Conservation (phyloP, 2,113 vertebrate genomes). For the Hemiprocne comata region DNA sequence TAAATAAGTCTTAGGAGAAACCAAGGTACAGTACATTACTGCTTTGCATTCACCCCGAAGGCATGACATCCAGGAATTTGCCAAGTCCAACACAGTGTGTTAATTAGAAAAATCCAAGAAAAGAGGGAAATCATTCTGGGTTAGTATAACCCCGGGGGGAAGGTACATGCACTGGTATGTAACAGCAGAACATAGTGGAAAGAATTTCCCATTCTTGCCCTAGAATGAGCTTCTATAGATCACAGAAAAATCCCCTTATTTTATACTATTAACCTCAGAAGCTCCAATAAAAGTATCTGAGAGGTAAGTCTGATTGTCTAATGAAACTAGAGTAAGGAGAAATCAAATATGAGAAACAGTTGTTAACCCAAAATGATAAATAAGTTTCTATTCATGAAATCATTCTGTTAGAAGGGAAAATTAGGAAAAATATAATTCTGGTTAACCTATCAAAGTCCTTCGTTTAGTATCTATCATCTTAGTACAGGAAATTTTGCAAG, state of each 20-base stretch:
- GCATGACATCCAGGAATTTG: not conserved
- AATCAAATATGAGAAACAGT: not conserved
- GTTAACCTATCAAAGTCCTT: not conserved
- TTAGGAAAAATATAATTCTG: not conserved
- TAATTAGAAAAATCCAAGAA: not conserved
- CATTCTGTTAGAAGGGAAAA: not conserved
- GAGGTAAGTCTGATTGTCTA: not conserved
- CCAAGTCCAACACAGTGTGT: not conserved
- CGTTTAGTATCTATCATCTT: slow-evolving; percentile 24
- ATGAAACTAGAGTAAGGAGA: not conserved
- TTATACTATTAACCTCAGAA: not conserved
- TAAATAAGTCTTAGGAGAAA: not conserved
- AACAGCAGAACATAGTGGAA: not conserved
- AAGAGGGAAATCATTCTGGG: not conserved
- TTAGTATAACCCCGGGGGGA: not conserved
- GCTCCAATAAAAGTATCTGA: not conserved
- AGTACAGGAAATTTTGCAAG: not conserved
- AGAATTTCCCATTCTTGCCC: not conserved
- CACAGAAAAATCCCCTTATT: not conserved
- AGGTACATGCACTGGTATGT: not conserved
- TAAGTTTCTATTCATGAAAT: not conserved
- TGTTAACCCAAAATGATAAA: not conserved
- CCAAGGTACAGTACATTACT: not conserved
- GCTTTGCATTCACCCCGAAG: not conserved
- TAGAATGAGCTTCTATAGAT: not conserved